Percentiles rank a stretch among this genome's conserved stretches.
These are phyloP conservation scores for Ammodytes marinus DNA, from an alignment of 2,113 vertebrate genomes.

Conservation along the genomic window DNA sequence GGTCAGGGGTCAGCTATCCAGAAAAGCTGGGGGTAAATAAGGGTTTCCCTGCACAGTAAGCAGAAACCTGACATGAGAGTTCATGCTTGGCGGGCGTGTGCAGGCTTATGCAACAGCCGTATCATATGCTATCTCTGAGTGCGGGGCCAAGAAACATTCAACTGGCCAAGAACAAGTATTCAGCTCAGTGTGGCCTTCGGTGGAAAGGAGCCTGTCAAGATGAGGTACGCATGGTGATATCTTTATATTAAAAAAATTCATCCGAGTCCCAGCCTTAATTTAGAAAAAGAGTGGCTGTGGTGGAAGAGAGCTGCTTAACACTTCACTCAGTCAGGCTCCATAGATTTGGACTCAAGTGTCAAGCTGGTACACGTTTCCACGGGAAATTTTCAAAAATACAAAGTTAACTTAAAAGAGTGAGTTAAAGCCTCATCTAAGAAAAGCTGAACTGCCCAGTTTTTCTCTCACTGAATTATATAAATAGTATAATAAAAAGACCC, in stretches of 20 bases:
- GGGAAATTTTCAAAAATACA: background rate
- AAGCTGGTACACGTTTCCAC: background rate
- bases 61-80: conserved; percentile 30
- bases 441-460: background rate
- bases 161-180: background rate
- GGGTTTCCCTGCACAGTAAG: conserved; percentile 31
- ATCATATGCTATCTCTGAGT: conserved; percentile 18
- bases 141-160: conserved; percentile 4
- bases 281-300: background rate
- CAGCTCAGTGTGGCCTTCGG: background rate
- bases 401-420: background rate
- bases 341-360: background rate
- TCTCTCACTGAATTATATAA: conserved; percentile 28
- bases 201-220: background rate
- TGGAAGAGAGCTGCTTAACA: background rate
- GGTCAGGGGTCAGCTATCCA: conserved; percentile 35
- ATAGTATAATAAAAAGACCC: conserved; percentile 16
- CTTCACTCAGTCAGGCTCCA: background rate
- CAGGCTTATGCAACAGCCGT: conserved; percentile 32
- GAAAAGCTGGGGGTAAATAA: conserved; percentile 24
- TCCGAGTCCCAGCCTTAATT: rapidly evolving
- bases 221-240: background rate
- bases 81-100: conserved; percentile 1
- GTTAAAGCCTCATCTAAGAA: background rate
- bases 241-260: background rate